A percentile compares a stretch with the other conserved stretches of the same genome.
phyloP scores from a whole-genome alignment of 2,797 vertebrate species.

The Tenualosa ilisha region DNA sequence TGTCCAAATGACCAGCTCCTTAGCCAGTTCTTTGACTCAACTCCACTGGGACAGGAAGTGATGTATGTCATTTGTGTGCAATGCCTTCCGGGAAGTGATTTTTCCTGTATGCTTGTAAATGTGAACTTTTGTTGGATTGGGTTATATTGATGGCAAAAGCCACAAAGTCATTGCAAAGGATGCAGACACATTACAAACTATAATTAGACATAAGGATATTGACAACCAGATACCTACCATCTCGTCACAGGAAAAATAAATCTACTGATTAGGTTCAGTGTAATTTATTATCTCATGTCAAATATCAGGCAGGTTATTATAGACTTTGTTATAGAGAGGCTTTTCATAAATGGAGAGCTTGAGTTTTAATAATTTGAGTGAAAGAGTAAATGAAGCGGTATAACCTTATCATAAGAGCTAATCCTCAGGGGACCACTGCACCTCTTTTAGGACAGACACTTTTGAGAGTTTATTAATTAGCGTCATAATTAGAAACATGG shows the following conservation, averaged over 20 bases:
- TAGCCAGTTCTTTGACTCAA: neutral
- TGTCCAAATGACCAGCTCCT: neutral
- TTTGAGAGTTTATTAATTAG: conserved; percentile 19
- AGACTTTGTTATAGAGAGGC: neutral
- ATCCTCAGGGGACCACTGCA: neutral
- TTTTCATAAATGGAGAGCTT: neutral
- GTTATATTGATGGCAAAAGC: neutral
- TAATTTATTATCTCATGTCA: neutral
- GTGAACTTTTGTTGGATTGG: neutral
- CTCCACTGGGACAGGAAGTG: neutral
- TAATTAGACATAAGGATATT: neutral
- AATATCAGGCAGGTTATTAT: neutral
- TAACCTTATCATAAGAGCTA: neutral
- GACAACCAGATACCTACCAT: neutral
- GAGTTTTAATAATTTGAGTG: no score
- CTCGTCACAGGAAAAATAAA: neutral
- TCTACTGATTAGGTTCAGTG: neutral
- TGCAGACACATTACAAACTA: neutral
- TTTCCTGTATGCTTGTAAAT: neutral
- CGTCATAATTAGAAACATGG: conserved; percentile 9
- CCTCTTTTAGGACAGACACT: neutral
- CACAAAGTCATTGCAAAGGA: neutral
- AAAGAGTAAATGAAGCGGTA: neutral
- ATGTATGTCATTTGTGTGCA: neutral
- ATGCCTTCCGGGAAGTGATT: neutral